Conservation (phyloP, 2,888 invertebrate species). For the Drosophila gaucha region DNA sequence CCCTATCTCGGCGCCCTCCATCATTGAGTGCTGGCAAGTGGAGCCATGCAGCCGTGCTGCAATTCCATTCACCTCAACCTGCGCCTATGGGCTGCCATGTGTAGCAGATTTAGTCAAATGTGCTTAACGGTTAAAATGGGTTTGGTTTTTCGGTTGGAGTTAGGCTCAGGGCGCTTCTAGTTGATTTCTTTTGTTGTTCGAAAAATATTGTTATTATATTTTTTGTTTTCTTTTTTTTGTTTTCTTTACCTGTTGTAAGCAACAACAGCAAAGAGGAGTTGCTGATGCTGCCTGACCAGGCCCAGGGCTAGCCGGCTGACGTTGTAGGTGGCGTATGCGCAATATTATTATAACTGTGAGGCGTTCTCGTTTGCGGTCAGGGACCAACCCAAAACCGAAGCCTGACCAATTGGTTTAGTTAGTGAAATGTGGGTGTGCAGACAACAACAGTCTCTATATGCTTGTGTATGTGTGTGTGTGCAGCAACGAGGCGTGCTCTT, state of each 20-base stretch:
- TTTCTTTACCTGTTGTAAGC: constrained; percentile 4
- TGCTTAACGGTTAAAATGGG: constrained; percentile 81
- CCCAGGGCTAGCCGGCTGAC: constrained; percentile 51
- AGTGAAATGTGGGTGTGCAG: constrained; percentile 75
- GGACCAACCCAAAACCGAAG: constrained; percentile 70
- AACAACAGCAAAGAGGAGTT: constrained; percentile 74
- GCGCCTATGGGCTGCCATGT: constrained; percentile 61
- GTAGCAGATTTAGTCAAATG: constrained; percentile 80
- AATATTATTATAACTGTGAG: constrained; percentile 77
- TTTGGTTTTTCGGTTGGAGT: constrained; percentile 69
- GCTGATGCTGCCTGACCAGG: constrained; percentile 25
- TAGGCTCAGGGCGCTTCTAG: constrained; percentile 74
- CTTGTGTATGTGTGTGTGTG: constrained; percentile 20
- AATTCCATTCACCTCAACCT: constrained; percentile 54
- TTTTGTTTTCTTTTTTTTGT: constrained; percentile 22
- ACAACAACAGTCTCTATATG: constrained; percentile 9
- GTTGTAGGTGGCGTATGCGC: constrained; percentile 80
- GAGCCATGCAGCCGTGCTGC: constrained; percentile 15
- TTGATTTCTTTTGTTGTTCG: constrained; percentile 80
- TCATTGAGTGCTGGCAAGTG: constrained; percentile 2
- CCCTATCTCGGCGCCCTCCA: constrained; percentile 5
- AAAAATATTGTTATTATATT: constrained; percentile 80
- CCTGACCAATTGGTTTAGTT: constrained; percentile 76
- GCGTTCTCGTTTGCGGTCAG: constrained; percentile 74
- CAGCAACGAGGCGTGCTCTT: constrained; percentile 69